phyloP scores from a whole-genome alignment of 2,797 vertebrate species.

The Ctenosaura bakeri region DNA sequence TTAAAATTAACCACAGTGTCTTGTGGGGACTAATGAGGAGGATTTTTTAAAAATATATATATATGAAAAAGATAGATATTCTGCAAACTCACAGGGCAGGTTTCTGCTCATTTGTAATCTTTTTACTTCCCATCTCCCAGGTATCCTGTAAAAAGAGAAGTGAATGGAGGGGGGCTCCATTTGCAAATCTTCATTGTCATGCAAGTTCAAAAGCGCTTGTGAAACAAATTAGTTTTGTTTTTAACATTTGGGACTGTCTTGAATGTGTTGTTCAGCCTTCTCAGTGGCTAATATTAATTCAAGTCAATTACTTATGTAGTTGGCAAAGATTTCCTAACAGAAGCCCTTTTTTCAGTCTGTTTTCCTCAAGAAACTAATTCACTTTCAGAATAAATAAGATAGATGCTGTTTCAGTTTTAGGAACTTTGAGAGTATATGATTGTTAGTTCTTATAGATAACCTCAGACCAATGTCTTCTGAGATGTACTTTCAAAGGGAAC shows the following conservation, averaged over 20 bases:
- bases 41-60: background rate
- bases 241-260: conserved; percentile 56
- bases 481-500: conserved; percentile 46
- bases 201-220: conserved; percentile 65
- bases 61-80: conserved; percentile 11
- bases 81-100: conserved; percentile 22
- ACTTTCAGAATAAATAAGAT: conserved; percentile 63
- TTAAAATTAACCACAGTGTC: background rate
- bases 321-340: conserved; percentile 67
- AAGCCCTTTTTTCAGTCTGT: conserved; percentile 39
- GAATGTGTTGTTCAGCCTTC: conserved; percentile 48
- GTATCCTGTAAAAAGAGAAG: conserved; percentile 40
- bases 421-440: conserved; percentile 52
- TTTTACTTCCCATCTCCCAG: conserved; percentile 53
- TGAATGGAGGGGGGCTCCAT: conserved; percentile 26
- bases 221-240: conserved; percentile 68
- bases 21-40: background rate
- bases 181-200: conserved; percentile 50
- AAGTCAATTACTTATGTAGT: conserved; percentile 68
- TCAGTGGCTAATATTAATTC: conserved; percentile 72
- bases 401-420: conserved; percentile 63
- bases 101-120: conserved; percentile 53
- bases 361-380: conserved; percentile 58
- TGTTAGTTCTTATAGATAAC: conserved; percentile 50
- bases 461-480: conserved; percentile 51